Evolutionary conservation across 2,797 vertebrate species (phyloP).

Genomic region (Lutjanus argentimaculatus): DNA sequence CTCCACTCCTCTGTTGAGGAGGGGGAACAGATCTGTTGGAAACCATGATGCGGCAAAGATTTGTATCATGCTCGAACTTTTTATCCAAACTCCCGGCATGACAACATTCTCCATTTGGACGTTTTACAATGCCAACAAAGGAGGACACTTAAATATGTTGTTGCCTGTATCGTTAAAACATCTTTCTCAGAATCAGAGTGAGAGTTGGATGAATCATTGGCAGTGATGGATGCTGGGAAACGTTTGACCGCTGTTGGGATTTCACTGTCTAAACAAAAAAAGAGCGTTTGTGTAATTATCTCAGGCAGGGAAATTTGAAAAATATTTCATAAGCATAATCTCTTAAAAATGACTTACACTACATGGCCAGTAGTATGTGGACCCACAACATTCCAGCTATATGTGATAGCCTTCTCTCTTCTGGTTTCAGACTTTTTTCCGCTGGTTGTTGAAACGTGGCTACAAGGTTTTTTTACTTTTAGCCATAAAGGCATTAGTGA

Average conservation of each 20-base stretch:
- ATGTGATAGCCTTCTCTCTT: background rate
- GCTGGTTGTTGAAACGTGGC: background rate
- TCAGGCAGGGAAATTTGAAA: slow-evolving; percentile 5
- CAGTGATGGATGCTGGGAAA: slow-evolving; percentile 7
- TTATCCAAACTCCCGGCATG: slow-evolving; percentile 23
- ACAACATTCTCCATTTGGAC: slow-evolving; percentile 54
- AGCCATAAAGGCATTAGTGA: background rate
- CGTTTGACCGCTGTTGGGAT: background rate
- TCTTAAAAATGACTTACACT: background rate
- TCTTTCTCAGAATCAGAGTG: background rate
- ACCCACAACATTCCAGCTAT: background rate
- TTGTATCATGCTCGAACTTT: slow-evolving; percentile 33
- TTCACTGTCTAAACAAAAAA: slow-evolving; percentile 6
- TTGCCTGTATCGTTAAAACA: slow-evolving; percentile 19
- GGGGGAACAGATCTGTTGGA: background rate
- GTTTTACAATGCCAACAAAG: slow-evolving; percentile 49
- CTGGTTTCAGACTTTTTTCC: background rate
- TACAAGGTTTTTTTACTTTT: background rate
- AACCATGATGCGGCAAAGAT: slow-evolving; percentile 5
- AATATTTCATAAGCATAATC: background rate
- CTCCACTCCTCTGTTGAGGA: background rate
- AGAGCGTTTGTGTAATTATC: slow-evolving; percentile 14
- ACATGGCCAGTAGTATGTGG: slow-evolving; percentile 3
- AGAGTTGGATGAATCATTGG: background rate
- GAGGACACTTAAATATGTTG: slow-evolving; percentile 31